Percentiles rank a stretch among this genome's conserved stretches.
phyloP scores from a whole-genome alignment of 1,140 invertebrate species.

The Orussus abietinus region DNA sequence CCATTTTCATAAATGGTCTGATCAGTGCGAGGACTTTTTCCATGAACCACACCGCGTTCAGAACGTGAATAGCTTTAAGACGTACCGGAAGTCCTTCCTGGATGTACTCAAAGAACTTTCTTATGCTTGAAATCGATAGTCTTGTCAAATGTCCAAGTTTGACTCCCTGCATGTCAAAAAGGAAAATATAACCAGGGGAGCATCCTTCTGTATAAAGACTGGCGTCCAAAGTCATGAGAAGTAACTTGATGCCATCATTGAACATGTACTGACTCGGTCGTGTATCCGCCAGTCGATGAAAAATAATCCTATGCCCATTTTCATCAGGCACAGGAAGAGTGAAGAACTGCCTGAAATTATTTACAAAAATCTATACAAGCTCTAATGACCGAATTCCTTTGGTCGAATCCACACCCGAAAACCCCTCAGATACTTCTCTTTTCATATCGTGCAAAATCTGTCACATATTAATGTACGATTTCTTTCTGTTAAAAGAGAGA shows the following conservation, averaged over 20 bases:
- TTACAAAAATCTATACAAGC: conserved; percentile 31
- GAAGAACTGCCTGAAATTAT: conserved; percentile 52
- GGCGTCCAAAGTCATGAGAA: conserved; percentile 67
- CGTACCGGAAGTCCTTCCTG: conserved; percentile 62
- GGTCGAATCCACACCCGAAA: too few species aligned
- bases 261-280: conserved; percentile 64
- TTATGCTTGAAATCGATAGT: conserved; percentile 58
- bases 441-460: too few species aligned
- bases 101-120: conserved; percentile 65
- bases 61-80: conserved; percentile 60
- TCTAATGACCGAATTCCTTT: too few species aligned
- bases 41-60: conserved; percentile 62
- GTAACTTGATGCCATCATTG: conserved; percentile 63
- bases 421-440: too few species aligned
- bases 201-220: conserved; percentile 57
- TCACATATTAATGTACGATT: too few species aligned
- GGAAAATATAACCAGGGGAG: conserved; percentile 57
- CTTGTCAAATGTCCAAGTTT: conserved; percentile 58
- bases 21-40: conserved; percentile 61
- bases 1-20: conserved; percentile 63
- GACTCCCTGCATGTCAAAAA: conserved; percentile 63
- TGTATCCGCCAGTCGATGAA: conserved; percentile 59
- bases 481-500: too few species aligned
- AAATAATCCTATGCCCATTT: conserved; percentile 60
- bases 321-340: conserved; percentile 57